Percentiles rank a stretch among this genome's conserved stretches.
Evolutionary conservation across 2,113 vertebrate genomes (phyloP).

Genomic region (Recurvirostra avosetta): DNA sequence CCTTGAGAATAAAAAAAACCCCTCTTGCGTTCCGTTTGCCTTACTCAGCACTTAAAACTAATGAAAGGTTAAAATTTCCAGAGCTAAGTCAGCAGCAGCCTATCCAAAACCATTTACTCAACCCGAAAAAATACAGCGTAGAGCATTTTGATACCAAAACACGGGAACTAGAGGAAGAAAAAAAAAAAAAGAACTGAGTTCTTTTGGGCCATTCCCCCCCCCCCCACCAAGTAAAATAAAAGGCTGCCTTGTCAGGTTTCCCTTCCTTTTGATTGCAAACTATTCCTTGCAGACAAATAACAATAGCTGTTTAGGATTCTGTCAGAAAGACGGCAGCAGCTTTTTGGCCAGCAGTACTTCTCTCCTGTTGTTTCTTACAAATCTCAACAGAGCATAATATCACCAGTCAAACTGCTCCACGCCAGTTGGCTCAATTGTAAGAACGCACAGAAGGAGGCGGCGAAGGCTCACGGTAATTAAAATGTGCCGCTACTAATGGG

Average conservation of each 20-base stretch:
- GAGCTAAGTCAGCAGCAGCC: conserved; percentile 55
- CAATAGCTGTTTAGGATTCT: background rate
- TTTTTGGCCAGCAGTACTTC: conserved; percentile 1
- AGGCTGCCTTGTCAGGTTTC: background rate
- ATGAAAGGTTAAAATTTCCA: conserved; percentile 68
- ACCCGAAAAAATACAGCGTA: background rate
- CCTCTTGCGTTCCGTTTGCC: background rate
- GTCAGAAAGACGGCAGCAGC: background rate
- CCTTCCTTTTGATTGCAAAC: conserved; percentile 8
- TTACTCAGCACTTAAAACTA: background rate
- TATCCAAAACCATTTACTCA: conserved; percentile 50
- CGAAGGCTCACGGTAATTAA: background rate
- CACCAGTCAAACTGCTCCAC: conserved; percentile 2
- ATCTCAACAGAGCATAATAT: background rate
- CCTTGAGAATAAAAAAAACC: background rate
- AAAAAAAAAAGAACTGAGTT: background rate
- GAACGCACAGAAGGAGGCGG: conserved; percentile 38
- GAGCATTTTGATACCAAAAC: conserved; percentile 17
- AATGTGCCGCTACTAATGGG: conserved; percentile 13
- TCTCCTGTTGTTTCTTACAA: conserved; percentile 13
- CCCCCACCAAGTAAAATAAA: background rate
- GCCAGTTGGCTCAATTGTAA: conserved; percentile 7
- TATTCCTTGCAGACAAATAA: conserved; percentile 26
- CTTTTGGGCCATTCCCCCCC: background rate
- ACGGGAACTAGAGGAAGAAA: background rate